Evolutionary conservation across 2,113 vertebrate genomes (phyloP), one percentile per base, ranked within the genome.

Genomic region (Sinocyclocheilus anshuiensis): DNA sequence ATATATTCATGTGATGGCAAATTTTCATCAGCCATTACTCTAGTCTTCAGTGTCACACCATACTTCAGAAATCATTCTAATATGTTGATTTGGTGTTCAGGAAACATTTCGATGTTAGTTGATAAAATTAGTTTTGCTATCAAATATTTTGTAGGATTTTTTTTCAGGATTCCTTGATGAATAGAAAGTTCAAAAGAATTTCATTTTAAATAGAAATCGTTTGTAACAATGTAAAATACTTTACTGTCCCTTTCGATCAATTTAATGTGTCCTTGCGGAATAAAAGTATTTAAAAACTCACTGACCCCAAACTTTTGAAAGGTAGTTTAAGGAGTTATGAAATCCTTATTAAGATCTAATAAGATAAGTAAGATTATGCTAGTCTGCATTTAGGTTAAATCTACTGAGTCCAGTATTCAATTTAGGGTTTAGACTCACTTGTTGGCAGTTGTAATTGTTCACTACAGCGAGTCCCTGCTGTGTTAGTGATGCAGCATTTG

Each of bases 401-500:
- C 18, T 22, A 3, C 55, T 22, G 45, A 48, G 10, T 45, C 20
- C 15, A 63, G 53, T 4, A 20, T 50, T 7, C 45, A 2, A 12
- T 12, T 12, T 48, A 48, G 45, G 11, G 3, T 42, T 33, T 78
- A 20, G 22, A 84, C 84, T 55, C 29, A 72, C 39, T 7, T 76
- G 11, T 79, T 15, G 0, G 65, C 87, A 36, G 1, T 16, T 57
- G 2, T 1, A 85, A 11, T 9, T 12, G 0, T 1, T 39, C 4
- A 18, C 80, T 2, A 10, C 97, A 99, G 81, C 92, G 87, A 0
- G 83, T 91, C 45, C 93, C 95, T 0, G 91, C 61, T 0, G 91
- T 90, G 90, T 96, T 98, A 18, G 87, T 90, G 1, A 96, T 91
- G 57, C 97, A 98, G 86, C 97, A 96, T 87, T 89, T 92, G 74